Evolutionary conservation across 1,140 invertebrate genomes (phyloP).

Genomic region (Drosophila funebris): DNA sequence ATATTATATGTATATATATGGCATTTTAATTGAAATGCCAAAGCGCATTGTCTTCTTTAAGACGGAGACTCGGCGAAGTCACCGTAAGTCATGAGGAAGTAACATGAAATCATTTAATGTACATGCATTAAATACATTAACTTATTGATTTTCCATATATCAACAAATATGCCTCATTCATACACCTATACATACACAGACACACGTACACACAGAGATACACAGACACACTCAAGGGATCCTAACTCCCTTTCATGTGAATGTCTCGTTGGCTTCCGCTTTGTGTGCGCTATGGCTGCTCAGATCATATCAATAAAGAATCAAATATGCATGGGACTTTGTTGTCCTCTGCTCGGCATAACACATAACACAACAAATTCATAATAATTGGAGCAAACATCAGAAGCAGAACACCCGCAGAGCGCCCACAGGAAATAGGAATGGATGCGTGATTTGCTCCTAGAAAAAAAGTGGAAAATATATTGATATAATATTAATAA

Average conservation of each 20-base stretch:
- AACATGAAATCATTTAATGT: slow-evolving; percentile 69
- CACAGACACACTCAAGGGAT: not conserved
- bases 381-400: slow-evolving; percentile 56
- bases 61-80: slow-evolving; percentile 21
- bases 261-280: slow-evolving; percentile 33
- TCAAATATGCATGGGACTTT: slow-evolving; percentile 20
- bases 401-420: slow-evolving; percentile 15
- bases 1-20: slow-evolving; percentile 5
- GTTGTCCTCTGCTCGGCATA: slow-evolving; percentile 2
- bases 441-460: slow-evolving; percentile 24
- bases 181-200: slow-evolving; percentile 12
- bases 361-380: slow-evolving; percentile 39
- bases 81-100: slow-evolving; percentile 56
- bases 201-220: slow-evolving; percentile 19
- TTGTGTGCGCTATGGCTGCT: slow-evolving; percentile 24
- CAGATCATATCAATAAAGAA: slow-evolving; percentile 45
- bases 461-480: too few species aligned
- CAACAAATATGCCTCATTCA: slow-evolving; percentile 27
- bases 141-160: slow-evolving; percentile 73
- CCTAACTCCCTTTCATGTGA: not conserved
- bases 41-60: slow-evolving; percentile 49
- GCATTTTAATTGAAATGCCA: slow-evolving; percentile 71
- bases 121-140: slow-evolving; percentile 73
- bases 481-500: too few species aligned
- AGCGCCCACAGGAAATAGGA: slow-evolving; percentile 23